A percentile compares a stretch with the other conserved stretches of the same genome.
These are phyloP conservation scores for Chrysomallon squamiferum DNA, from an alignment of 1,140 invertebrate genomes.

Conservation along the genomic window DNA sequence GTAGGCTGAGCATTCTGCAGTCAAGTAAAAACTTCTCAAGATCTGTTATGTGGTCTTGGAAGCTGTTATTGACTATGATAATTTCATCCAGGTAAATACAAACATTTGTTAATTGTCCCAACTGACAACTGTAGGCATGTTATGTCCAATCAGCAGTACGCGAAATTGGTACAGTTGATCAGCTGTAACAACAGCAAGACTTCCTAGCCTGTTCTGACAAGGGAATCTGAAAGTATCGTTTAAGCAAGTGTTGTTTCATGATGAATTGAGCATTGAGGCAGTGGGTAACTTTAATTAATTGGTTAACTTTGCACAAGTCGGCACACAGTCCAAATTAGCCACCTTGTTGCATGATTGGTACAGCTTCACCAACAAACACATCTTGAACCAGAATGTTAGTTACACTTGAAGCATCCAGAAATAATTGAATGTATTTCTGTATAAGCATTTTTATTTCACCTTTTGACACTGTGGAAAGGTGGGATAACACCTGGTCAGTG, in stretches of 20 bases:
- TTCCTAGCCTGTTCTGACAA: slow-evolving; percentile 11
- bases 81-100: slow-evolving; percentile 62
- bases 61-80: slow-evolving; percentile 1
- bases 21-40: slow-evolving; percentile 1
- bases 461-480: no score
- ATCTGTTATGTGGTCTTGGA: not conserved
- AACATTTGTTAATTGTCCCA: slow-evolving; percentile 60
- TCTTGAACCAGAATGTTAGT: no score
- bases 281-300: no score
- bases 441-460: no score
- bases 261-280: not conserved
- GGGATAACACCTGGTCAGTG: no score
- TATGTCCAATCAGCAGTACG: slow-evolving; percentile 63
- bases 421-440: no score
- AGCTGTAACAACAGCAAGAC: slow-evolving; percentile 9
- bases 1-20: slow-evolving; percentile 3
- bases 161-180: slow-evolving; percentile 45
- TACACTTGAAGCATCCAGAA: no score
- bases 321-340: no score
- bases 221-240: slow-evolving; percentile 10
- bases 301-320: slow-evolving; percentile 8
- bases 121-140: slow-evolving; percentile 60
- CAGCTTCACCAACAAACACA: slow-evolving; percentile 9
- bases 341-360: no score
- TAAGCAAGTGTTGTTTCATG: slow-evolving; percentile 13